Base-by-base conservation (phyloP, 2,888 invertebrate species). In the Shargacucullia verbasci region DNA sequence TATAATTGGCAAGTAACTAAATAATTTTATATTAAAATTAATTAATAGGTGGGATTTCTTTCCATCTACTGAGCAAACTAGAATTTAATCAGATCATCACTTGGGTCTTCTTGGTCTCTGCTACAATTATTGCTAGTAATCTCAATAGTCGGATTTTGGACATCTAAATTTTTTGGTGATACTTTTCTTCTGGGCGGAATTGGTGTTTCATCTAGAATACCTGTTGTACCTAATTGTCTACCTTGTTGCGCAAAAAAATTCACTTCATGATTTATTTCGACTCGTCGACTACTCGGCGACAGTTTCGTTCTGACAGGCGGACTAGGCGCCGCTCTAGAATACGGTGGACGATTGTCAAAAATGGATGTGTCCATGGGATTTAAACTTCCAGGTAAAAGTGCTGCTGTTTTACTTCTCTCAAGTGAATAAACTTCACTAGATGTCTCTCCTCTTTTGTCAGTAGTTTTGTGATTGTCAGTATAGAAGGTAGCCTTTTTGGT, bases 61-160 rank as follows among this genome's bases (percentile, higher is more conserved):
- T 71, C 31, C 25, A 72, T 49, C 46, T 56, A 38, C 45, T 49
- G 13, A 35, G 43, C 38, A 43, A 59, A 56, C 76, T 83, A 94
- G 88, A 93, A 92, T 71, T 89, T 82, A 62, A 94, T 94, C 71
- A 94, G 90, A 84, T 94, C 94, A 67, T 91, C 89, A 76, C 67
- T 81, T 54, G 79, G 72, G 45, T 80, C 78, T 38, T 70, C 68
- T 58, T 73, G 71, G 34, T 65, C 75, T 56, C 59, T 67, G 62
- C 58, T 78, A 46, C 68, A 71, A 60, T 61, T 69, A 39, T 41
- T 65, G 33, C 46, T 64, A 59, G 56, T 64, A 54, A 62, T 65
- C 53, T 73, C 77, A 56, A 72, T 61, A 34, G 75, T 79, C 25
- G 70, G 75, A 58, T 69, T 78, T 57, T 71, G 71, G 47, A 71